Base-by-base conservation (phyloP, 2,888 invertebrate species). In the Conomelus anceps region DNA sequence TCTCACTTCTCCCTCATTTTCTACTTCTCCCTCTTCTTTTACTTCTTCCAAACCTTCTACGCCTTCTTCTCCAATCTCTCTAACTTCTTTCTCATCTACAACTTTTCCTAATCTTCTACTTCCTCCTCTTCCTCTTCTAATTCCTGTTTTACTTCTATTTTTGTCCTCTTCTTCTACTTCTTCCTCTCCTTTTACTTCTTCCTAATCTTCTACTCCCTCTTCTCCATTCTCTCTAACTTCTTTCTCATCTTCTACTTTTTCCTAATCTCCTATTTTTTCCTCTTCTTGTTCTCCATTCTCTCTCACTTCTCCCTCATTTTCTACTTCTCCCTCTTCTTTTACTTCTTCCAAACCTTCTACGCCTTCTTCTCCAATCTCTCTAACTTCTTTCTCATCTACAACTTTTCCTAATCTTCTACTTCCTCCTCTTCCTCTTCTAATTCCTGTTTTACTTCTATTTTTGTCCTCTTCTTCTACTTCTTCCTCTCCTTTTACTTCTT, bases 21-120 rank as follows among this genome's bases (percentile, higher is more conserved):
- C 34, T 34, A 23, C 84, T 22, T 13, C 90, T 91, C 89, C 87
- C 26, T 88, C 89, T 88, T 88, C 89, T 88, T 88, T 89, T 89
- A 86, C 89, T 34, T 34, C 34, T 34, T 34, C 34, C n/a, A n/a
- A n/a, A n/a, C n/a, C n/a, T n/a, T n/a, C n/a, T n/a, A n/a, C n/a
- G n/a, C n/a, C n/a, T n/a, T n/a, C n/a, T 34, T 34, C 34, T 34
- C 17, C 34, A n/a, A 17, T 34, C 87, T 88, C 86, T n/a, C n/a
- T n/a, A n/a, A n/a, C 84, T 86, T 85, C 23, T 41, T 88, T 23
- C 87, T 89, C 89, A 22, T 87, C 89, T 89, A 22, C 89, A 89
- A 41, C 89, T 85, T 84, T 24, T 85, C 88, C 17, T 34, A 9
- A 13, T 34, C 34, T 34, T 91, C 89, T 86, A 88, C 85, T 87